Conservation (phyloP, 2,888 invertebrate species). For the Brachynemurus nebulosus region DNA sequence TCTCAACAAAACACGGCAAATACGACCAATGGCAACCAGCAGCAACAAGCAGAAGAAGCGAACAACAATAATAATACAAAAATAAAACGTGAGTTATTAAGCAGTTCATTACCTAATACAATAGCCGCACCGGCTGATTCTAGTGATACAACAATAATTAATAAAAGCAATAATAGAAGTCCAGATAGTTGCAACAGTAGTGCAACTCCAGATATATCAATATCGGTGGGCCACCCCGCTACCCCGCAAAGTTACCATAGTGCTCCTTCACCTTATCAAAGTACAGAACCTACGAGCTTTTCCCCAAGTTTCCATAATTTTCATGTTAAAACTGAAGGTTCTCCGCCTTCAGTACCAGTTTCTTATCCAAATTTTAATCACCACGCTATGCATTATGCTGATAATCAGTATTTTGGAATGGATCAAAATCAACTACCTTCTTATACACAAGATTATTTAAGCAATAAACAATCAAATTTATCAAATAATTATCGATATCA, state of each 20-base stretch:
- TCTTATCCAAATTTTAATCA: slow-evolving; percentile 12
- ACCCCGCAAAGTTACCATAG: slow-evolving; percentile 52
- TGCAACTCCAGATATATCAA: slow-evolving; percentile 42
- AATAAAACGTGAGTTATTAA: slow-evolving; percentile 40
- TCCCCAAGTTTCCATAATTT: slow-evolving; percentile 33
- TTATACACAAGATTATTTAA: slow-evolving; percentile 26
- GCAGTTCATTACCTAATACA: slow-evolving; percentile 32
- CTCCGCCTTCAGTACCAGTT: slow-evolving; percentile 29
- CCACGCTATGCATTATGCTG: slow-evolving; percentile 9
- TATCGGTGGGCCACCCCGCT: slow-evolving; percentile 45
- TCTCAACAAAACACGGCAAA: slow-evolving; percentile 33
- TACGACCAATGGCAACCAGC: slow-evolving; percentile 6
- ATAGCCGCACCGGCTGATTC: slow-evolving; percentile 65
- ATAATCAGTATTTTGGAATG: slow-evolving; percentile 13
- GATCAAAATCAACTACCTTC: slow-evolving; percentile 25
- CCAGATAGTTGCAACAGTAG: slow-evolving; percentile 37
- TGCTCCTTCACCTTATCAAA: slow-evolving; percentile 51
- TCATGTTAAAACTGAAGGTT: slow-evolving; percentile 30
- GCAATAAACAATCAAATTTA: slow-evolving; percentile 24
- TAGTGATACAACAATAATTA: slow-evolving; percentile 39
- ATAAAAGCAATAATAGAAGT: slow-evolving; percentile 42
- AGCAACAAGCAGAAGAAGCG: slow-evolving; percentile 34
- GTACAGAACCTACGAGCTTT: slow-evolving; percentile 40
- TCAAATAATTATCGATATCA: slow-evolving; percentile 27
- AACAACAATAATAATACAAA: slow-evolving; percentile 47